These are phyloP conservation scores for Pollenia angustigena DNA, from an alignment of 2,888 invertebrate species.

Conservation along the genomic window DNA sequence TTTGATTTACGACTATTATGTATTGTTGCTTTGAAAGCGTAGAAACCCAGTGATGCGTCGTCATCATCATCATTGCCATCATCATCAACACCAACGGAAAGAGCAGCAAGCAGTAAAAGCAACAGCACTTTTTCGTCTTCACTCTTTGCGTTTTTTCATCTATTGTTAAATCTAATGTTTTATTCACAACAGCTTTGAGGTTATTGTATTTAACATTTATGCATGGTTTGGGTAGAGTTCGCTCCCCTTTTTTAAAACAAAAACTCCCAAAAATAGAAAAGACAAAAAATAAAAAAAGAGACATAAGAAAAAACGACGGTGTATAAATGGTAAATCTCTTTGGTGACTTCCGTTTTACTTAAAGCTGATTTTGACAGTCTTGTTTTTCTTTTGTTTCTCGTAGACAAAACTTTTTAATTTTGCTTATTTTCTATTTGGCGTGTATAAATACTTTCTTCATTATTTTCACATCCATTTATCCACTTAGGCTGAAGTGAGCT, in stretches of 20 bases:
- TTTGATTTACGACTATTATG: slow-evolving; percentile 83
- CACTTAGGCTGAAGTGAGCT: slow-evolving; percentile 59
- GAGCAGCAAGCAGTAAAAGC: neutral
- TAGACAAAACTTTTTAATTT: slow-evolving; percentile 50
- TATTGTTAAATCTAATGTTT: slow-evolving; percentile 66
- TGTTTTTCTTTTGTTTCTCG: slow-evolving; percentile 41
- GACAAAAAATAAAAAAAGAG: neutral
- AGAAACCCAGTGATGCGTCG: slow-evolving; percentile 73
- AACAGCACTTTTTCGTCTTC: slow-evolving; percentile 24
- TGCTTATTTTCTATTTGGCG: slow-evolving; percentile 10
- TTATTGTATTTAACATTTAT: slow-evolving; percentile 65
- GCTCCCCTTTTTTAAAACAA: slow-evolving; percentile 25
- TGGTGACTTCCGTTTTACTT: slow-evolving; percentile 65
- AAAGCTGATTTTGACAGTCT: slow-evolving; percentile 62
- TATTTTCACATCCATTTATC: slow-evolving; percentile 51
- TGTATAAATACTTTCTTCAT: slow-evolving; percentile 3
- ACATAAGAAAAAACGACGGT: slow-evolving; percentile 1
- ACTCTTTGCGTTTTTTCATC: slow-evolving; percentile 37
- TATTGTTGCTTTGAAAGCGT: slow-evolving; percentile 71
- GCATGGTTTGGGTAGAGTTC: slow-evolving; percentile 43
- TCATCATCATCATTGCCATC: slow-evolving; percentile 53
- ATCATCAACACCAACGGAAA: slow-evolving; percentile 23
- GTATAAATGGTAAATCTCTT: slow-evolving; percentile 57
- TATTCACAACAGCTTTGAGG: slow-evolving; percentile 54
- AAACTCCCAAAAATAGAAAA: slow-evolving; percentile 13